Conservation (phyloP, 2,113 vertebrate species). For the Amia ocellicauda region DNA sequence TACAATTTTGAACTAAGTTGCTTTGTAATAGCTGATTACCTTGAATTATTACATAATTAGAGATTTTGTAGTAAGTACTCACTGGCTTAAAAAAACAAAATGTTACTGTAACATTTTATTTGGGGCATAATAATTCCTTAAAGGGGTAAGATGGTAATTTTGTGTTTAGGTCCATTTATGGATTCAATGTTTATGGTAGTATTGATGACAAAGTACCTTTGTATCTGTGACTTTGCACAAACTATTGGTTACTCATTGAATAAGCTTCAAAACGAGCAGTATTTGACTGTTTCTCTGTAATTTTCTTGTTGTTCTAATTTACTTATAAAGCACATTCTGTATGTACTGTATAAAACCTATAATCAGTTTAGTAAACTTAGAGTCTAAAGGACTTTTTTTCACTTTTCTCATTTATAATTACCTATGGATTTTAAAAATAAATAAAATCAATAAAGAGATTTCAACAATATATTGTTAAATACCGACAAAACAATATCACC, state of each 20-base stretch:
- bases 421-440: constrained; percentile 72
- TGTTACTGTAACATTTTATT: constrained; percentile 70
- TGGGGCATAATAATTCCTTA: constrained; percentile 65
- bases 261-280: constrained; percentile 68
- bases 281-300: constrained; percentile 77
- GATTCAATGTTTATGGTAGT: constrained; percentile 74
- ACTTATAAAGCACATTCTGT: constrained; percentile 82
- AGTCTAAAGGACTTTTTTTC: constrained; percentile 74
- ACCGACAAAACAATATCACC: not conserved
- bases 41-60: constrained; percentile 50
- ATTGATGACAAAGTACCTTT: constrained; percentile 65
- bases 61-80: constrained; percentile 67
- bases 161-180: constrained; percentile 73
- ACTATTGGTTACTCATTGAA: constrained; percentile 59
- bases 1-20: constrained; percentile 32
- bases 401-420: constrained; percentile 81
- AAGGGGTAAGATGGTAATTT: constrained; percentile 62
- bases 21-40: constrained; percentile 43
- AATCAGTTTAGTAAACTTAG: constrained; percentile 72
- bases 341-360: constrained; percentile 70
- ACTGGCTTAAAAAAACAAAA: constrained; percentile 64
- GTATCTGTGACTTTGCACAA: constrained; percentile 65
- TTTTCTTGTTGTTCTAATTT: constrained; percentile 69
- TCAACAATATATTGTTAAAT: constrained; percentile 55
- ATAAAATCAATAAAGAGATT: constrained; percentile 71